phyloP scores from a whole-genome alignment of 2,888 invertebrate species.

The Lasioglossum calceatum region DNA sequence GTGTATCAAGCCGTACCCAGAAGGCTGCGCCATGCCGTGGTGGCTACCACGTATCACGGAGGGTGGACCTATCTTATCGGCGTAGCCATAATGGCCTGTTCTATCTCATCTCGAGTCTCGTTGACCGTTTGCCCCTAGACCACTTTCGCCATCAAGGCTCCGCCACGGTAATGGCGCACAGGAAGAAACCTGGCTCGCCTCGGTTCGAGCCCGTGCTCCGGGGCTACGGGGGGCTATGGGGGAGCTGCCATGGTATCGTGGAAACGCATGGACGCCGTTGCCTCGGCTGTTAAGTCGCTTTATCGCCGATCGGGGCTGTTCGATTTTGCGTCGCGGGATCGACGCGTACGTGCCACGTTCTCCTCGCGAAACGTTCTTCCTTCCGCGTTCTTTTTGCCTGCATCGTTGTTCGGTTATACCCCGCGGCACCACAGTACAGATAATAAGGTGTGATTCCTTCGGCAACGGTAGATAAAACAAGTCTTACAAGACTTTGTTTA shows the following conservation, averaged over 20 bases:
- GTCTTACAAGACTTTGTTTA: not conserved
- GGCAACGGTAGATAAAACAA: not conserved
- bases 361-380: constrained; percentile 7
- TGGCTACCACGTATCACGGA: constrained; percentile 69
- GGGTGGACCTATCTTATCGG: constrained; percentile 83
- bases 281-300: constrained; percentile 52
- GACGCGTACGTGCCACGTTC: constrained; percentile 3
- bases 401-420: not conserved
- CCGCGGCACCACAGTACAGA: not conserved
- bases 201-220: not conserved
- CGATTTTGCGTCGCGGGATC: constrained; percentile 28
- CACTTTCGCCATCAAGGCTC: constrained; percentile 77
- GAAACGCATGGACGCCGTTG: constrained; percentile 63
- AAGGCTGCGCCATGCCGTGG: constrained; percentile 55
- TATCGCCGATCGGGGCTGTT: constrained; percentile 42
- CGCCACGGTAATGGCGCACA: constrained; percentile 75
- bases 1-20: constrained; percentile 79
- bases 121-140: constrained; percentile 80
- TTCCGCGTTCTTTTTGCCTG: not conserved
- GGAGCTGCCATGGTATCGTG: constrained; percentile 57
- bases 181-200: constrained; percentile 68
- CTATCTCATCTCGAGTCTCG: constrained; percentile 82
- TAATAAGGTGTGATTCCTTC: not conserved
- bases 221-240: constrained; percentile 19
- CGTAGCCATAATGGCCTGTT: constrained; percentile 81